Evolutionary conservation across 2,113 vertebrate genomes (phyloP).

Genomic region (Peromyscus leucopus): DNA sequence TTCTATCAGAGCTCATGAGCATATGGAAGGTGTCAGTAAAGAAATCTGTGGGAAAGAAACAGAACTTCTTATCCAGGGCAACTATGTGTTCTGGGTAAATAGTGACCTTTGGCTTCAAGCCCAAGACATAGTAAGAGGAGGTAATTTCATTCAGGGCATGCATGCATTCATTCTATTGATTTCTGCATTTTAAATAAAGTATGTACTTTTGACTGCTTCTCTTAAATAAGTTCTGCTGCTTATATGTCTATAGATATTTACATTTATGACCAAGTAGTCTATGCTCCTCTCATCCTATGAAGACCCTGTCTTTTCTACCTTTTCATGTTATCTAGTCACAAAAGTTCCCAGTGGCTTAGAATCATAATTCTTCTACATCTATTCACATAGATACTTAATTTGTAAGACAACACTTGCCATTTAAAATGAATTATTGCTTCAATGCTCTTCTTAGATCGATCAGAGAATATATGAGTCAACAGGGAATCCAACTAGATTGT

Average conservation of each 20-base stretch:
- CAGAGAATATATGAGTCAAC: neutral
- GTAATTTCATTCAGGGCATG: too few species aligned
- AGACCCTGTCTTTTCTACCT: neutral
- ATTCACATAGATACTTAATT: neutral
- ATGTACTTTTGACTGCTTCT: neutral
- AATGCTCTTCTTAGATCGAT: neutral
- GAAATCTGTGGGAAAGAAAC: neutral
- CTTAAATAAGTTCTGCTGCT: neutral
- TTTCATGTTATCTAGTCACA: neutral
- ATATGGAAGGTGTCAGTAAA: neutral
- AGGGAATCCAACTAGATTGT: neutral
- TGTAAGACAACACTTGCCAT: constrained; percentile 35
- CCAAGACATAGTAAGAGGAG: neutral
- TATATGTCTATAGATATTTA: neutral
- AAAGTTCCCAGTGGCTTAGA: neutral
- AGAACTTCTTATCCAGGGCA: neutral
- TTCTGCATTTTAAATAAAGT: constrained; percentile 10
- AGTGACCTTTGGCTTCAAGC: neutral
- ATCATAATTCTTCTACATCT: constrained; percentile 36
- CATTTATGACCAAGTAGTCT: neutral
- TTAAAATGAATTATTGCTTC: constrained; percentile 61
- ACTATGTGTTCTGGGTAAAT: neutral
- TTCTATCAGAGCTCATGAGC: constrained; percentile 19
- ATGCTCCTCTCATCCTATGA: neutral
- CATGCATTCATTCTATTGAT: neutral